A percentile compares a stretch with the other conserved stretches of the same genome.
These are phyloP conservation scores for Aproaerema taeniolella DNA, from an alignment of 2,888 invertebrate genomes.

Conservation along the genomic window DNA sequence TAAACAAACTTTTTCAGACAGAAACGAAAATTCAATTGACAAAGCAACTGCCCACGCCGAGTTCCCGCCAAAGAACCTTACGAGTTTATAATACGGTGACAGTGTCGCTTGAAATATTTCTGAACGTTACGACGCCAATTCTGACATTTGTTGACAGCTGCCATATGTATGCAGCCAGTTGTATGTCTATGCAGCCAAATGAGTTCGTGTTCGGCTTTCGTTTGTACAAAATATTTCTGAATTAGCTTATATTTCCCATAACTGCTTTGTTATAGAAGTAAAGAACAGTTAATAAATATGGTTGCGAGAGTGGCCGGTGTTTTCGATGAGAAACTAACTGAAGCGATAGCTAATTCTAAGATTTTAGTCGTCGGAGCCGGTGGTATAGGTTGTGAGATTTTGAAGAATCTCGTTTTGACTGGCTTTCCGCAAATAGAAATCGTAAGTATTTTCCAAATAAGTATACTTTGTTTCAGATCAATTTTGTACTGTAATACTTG, in stretches of 20 bases:
- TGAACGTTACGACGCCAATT: constrained; percentile 48
- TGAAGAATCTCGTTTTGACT: constrained; percentile 97
- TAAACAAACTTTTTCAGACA: no score
- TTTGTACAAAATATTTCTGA: neutral
- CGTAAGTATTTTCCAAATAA: constrained; percentile 77
- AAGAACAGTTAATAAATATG: constrained; percentile 60
- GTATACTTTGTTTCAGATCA: constrained; percentile 4
- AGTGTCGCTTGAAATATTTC: constrained; percentile 13
- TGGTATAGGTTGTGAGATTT: constrained; percentile 98
- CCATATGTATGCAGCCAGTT: no score
- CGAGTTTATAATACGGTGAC: no score
- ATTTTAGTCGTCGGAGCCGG: constrained; percentile 96
- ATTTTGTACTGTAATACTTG: constrained; percentile 14
- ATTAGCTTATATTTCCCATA: no score
- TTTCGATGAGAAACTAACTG: constrained; percentile 80
- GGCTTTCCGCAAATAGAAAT: constrained; percentile 96
- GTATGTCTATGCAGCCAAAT: no score
- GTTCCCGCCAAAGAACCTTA: no score
- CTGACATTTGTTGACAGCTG: constrained; percentile 55
- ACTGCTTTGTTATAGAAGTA: constrained; percentile 16
- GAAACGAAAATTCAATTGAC: no score
- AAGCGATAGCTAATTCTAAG: constrained; percentile 83
- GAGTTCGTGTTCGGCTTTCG: constrained; percentile 28
- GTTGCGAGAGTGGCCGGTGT: constrained; percentile 82
- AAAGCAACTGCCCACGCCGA: no score